These are phyloP conservation scores for Brachymystax lenok DNA, from an alignment of 2,797 vertebrate genomes.

Conservation along the genomic window DNA sequence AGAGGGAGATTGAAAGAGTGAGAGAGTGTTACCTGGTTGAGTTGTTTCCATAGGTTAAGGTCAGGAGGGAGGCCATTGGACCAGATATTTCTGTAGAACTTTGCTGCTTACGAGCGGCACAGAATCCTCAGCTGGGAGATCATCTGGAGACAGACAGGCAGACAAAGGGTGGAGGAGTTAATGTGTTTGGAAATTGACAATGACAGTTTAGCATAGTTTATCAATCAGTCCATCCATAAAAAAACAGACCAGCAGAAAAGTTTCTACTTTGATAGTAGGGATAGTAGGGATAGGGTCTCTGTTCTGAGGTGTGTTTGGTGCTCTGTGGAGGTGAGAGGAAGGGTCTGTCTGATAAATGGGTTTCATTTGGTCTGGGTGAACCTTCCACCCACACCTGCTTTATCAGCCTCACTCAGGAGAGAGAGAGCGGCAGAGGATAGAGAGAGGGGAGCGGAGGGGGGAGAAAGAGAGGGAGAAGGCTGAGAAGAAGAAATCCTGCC, in stretches of 20 bases:
- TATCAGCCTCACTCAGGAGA: constrained; percentile 61
- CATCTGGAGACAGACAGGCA: constrained; percentile 74
- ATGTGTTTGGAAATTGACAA: no score
- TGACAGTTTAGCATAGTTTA: no score
- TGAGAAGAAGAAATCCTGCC: no score
- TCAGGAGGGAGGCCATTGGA: constrained; percentile 90
- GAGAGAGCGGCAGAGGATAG: not conserved
- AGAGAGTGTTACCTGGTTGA: constrained; percentile 85
- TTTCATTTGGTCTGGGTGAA: constrained; percentile 64
- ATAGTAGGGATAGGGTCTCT: constrained; percentile 39
- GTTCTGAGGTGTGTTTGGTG: not conserved
- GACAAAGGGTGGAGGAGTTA: not conserved
- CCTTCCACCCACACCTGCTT: constrained; percentile 62
- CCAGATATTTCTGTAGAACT: constrained; percentile 96
- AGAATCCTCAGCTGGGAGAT: constrained; percentile 92
- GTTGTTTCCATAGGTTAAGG: constrained; percentile 94
- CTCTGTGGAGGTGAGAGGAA: not conserved
- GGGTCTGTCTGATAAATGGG: constrained; percentile 63
- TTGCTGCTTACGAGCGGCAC: constrained; percentile 86
- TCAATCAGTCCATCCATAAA: no score
- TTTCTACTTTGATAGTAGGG: constrained; percentile 6
- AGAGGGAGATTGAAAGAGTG: not conserved
- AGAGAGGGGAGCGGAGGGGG: not conserved
- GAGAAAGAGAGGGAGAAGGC: no score
- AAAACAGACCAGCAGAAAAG: no score